Evolutionary conservation across 2,797 vertebrate species (phyloP), one percentile per base, ranked within the genome.

Genomic region (Paedocypris micromegethes): DNA sequence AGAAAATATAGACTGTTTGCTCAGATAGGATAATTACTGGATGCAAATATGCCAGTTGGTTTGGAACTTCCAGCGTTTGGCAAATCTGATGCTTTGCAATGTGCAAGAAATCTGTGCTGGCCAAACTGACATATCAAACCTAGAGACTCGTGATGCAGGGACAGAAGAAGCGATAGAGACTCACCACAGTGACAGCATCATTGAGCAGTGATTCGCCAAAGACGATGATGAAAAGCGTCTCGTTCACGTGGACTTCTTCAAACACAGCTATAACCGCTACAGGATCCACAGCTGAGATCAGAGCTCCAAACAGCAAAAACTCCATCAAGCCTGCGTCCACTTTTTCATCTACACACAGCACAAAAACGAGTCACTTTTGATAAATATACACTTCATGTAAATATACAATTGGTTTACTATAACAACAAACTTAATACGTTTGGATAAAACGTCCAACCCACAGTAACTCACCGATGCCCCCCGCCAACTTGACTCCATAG

Each of bases 161-260:
- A 45, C 46, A 48, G 9, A 51, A 9, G 45, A 39, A 6, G 5
- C 47, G n/a, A n/a, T 38, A 38, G 3, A 48, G 53, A 88, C 92
- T 93, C 81, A 98, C 95, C 93, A 98, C 95, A 0, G 95, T 98
- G 83, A 97, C 94, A 4, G 94, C 94, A 6, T 98, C 94, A 0
- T 98, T 98, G 59, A 98, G 83, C 79, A 97, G 88, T 0, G 95
- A 98, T 82, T 98, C 95, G 66, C 95, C 95, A 0, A 98, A 97
- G 62, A 98, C 94, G 1, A 97, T 97, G 85, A 98, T 98, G 85
- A 97, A 96, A 62, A 98, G 92, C 2, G 86, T 96, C 79, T 98
- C 94, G 0, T 98, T 97, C 73, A 96, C 90, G 0, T 98, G 94
- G 49, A 98, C 94, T 75, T 98, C 94, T 79, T 98, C 95, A 0